Evolutionary conservation across 1,140 invertebrate species (phyloP).

Genomic region (Cardiocondyla obscurior): DNA sequence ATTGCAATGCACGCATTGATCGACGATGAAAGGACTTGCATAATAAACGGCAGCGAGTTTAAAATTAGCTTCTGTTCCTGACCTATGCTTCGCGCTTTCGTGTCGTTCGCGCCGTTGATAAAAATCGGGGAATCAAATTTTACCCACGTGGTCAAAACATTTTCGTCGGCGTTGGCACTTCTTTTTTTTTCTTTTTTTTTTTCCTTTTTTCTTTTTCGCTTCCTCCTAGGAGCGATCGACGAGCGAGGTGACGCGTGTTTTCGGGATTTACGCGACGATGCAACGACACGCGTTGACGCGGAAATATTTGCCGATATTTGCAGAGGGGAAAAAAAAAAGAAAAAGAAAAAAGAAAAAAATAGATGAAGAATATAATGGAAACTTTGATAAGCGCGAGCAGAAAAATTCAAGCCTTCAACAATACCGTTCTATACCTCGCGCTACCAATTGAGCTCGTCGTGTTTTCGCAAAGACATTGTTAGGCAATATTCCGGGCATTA

Average conservation of each 20-base stretch:
- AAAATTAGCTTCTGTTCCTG: slow-evolving; percentile 64
- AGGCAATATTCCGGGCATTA: background rate
- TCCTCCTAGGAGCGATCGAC: background rate
- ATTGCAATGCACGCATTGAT: slow-evolving; percentile 14
- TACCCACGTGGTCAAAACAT: slow-evolving; percentile 13
- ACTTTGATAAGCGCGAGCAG: background rate
- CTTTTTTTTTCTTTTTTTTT: background rate
- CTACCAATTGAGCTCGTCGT: background rate
- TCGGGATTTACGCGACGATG: background rate
- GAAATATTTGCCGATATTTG: no score
- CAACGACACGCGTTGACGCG: background rate
- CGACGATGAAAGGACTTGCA: slow-evolving; percentile 26
- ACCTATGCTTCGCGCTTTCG: slow-evolving; percentile 48
- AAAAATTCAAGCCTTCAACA: background rate
- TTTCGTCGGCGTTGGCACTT: background rate
- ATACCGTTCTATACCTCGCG: background rate
- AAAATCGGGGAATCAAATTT: slow-evolving; percentile 40
- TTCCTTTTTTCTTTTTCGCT: background rate
- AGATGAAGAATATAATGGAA: background rate
- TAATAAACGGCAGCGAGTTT: slow-evolving; percentile 49
- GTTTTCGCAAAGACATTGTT: background rate
- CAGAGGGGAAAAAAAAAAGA: no score
- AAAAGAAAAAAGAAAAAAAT: no score
- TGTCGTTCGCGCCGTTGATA: slow-evolving; percentile 11
- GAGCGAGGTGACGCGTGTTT: background rate